phyloP scores from a whole-genome alignment of 1,140 invertebrate genomes.

The Belonocnema kinseyi region DNA sequence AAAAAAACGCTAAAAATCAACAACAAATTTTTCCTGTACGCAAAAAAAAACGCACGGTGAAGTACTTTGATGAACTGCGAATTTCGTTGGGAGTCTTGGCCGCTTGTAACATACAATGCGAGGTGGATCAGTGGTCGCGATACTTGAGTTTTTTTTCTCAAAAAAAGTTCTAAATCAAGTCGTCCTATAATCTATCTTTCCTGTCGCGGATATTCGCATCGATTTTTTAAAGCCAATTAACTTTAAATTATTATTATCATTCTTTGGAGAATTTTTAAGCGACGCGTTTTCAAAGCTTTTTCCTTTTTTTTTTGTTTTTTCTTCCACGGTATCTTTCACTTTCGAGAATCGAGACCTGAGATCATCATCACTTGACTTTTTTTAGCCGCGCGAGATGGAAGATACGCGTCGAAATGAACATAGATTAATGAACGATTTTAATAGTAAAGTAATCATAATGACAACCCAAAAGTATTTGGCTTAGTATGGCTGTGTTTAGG shows the following conservation, averaged over 20 bases:
- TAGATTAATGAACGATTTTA: conserved; percentile 53
- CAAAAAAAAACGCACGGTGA: conserved; percentile 11
- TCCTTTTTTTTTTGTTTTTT: too few relatives aligned
- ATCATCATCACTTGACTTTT: not conserved
- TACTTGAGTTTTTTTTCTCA: not conserved
- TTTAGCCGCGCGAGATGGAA: not conserved
- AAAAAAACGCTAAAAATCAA: too few relatives aligned
- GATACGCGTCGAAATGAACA: conserved; percentile 36
- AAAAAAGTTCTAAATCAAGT: not conserved
- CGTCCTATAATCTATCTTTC: not conserved
- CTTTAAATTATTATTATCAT: not conserved
- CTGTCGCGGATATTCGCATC: not conserved
- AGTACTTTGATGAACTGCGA: conserved; percentile 47
- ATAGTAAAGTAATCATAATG: conserved; percentile 57
- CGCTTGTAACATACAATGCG: conserved; percentile 37
- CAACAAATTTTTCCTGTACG: conserved; percentile 4
- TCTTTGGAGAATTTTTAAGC: not conserved
- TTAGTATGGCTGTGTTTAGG: conserved; percentile 74
- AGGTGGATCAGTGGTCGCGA: conserved; percentile 48
- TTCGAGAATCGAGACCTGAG: not conserved
- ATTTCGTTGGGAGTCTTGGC: conserved; percentile 39
- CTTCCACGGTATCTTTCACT: not conserved
- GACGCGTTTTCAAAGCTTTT: not conserved
- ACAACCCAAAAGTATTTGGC: conserved; percentile 73
- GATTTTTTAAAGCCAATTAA: conserved; percentile 18